phyloP scores from a whole-genome alignment of 2,797 vertebrate species.

The Megalops cyprinoides region DNA sequence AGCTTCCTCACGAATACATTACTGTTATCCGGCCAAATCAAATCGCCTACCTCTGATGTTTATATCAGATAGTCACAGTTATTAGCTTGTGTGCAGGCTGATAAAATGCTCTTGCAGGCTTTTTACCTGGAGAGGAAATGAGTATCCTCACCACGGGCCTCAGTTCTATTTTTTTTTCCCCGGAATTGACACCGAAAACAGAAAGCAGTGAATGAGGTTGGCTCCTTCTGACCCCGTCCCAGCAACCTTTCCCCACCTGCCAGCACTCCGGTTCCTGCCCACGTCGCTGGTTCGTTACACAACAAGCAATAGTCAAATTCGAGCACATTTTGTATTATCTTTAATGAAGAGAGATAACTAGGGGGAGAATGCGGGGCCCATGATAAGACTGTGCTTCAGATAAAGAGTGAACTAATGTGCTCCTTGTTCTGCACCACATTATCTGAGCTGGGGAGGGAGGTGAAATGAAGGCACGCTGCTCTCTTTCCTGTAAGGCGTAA shows the following conservation, averaged over 20 bases:
- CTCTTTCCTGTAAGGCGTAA: neutral
- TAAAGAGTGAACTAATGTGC: constrained; percentile 10
- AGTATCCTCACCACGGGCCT: constrained; percentile 6
- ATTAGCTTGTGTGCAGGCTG: constrained; percentile 50
- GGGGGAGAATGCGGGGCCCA: neutral
- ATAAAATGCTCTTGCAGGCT: constrained; percentile 50
- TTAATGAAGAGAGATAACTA: constrained; percentile 15
- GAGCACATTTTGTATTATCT: neutral
- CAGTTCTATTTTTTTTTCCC: constrained; percentile 16
- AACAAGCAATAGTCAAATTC: neutral
- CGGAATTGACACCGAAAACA: constrained; percentile 18
- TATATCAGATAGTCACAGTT: constrained; percentile 69
- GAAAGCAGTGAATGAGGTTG: constrained; percentile 4
- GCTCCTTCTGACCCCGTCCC: neutral
- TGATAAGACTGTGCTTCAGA: neutral
- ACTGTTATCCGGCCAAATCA: constrained; percentile 80
- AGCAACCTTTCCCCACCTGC: neutral
- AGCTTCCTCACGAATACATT: constrained; percentile 70
- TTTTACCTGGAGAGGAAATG: constrained; percentile 52
- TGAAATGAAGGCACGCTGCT: constrained; percentile 1
- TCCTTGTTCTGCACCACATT: neutral
- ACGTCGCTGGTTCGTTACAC: neutral
- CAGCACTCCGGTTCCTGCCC: neutral
- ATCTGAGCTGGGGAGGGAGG: neutral
- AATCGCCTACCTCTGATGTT: constrained; percentile 77